Conservation (phyloP, 2,888 invertebrate species). For the Cheilosia urbana region DNA sequence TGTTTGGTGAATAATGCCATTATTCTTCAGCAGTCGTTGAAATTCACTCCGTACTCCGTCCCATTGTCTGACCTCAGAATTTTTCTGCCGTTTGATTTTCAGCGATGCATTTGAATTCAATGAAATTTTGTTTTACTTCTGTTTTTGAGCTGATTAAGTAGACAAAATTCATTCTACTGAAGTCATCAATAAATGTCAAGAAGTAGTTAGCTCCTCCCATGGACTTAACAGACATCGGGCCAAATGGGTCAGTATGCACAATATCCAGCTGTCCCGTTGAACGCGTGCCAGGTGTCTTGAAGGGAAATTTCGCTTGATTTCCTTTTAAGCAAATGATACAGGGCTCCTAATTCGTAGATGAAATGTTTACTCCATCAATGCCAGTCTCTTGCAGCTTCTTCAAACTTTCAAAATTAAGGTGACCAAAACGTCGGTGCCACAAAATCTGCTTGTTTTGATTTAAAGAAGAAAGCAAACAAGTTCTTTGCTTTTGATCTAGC, state of each 20-base stretch:
- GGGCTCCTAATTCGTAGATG: background rate
- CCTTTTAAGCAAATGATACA: slow-evolving; percentile 67
- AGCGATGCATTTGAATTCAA: slow-evolving; percentile 58
- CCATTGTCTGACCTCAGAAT: slow-evolving; percentile 67
- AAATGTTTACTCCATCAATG: background rate
- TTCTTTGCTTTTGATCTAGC: background rate
- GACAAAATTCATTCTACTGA: background rate
- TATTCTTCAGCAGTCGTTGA: slow-evolving; percentile 44
- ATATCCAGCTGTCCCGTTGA: background rate
- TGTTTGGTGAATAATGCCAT: slow-evolving; percentile 73
- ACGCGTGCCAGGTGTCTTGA: slow-evolving; percentile 19
- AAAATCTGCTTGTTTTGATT: background rate
- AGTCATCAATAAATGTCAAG: background rate
- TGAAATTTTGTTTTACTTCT: slow-evolving; percentile 58
- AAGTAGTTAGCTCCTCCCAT: background rate
- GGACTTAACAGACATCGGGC: background rate
- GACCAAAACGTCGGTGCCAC: slow-evolving; percentile 57
- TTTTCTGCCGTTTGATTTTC: slow-evolving; percentile 74
- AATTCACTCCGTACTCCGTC: slow-evolving; percentile 56
- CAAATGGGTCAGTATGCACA: background rate
- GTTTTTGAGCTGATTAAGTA: slow-evolving; percentile 21
- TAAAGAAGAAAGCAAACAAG: background rate
- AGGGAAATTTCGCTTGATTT: slow-evolving; percentile 71
- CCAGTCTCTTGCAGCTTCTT: background rate
- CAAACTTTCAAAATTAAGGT: slow-evolving; percentile 26